These are phyloP conservation scores for Dryas iulia DNA, from an alignment of 1,140 invertebrate species.

Conservation along the genomic window DNA sequence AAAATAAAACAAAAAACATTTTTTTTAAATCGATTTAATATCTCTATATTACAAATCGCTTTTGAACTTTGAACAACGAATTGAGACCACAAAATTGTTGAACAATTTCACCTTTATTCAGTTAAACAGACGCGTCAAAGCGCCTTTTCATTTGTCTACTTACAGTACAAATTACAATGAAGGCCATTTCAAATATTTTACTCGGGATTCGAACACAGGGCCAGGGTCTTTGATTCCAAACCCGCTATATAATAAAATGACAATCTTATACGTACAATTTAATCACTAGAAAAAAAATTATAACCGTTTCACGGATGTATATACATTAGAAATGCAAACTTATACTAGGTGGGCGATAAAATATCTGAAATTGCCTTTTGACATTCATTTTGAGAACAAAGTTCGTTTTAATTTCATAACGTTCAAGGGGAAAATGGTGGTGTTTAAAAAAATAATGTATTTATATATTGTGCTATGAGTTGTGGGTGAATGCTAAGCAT, in stretches of 20 bases:
- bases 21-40: conserved; percentile 69
- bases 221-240: neutral
- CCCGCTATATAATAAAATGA: neutral
- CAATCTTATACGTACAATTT: neutral
- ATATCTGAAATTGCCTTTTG: conserved; percentile 21
- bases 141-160: conserved; percentile 19
- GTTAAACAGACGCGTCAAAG: neutral
- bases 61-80: conserved; percentile 70
- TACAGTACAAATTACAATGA: conserved; percentile 18
- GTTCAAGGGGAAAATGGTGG: neutral
- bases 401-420: neutral
- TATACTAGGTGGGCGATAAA: conserved; percentile 9
- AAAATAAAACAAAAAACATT: neutral
- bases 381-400: conserved; percentile 1
- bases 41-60: conserved; percentile 69
- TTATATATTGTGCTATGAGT: conserved; percentile 29
- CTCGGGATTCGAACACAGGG: neutral
- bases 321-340: conserved; percentile 7
- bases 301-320: conserved; percentile 8
- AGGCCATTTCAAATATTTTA: conserved; percentile 32
- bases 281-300: neutral
- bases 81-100: conserved; percentile 57
- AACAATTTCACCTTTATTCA: conserved; percentile 38
- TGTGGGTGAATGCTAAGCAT: conserved; percentile 18
- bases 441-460: conserved; percentile 26